Conservation (phyloP, 2,888 invertebrate genomes). For the Sepiola atlantica region DNA sequence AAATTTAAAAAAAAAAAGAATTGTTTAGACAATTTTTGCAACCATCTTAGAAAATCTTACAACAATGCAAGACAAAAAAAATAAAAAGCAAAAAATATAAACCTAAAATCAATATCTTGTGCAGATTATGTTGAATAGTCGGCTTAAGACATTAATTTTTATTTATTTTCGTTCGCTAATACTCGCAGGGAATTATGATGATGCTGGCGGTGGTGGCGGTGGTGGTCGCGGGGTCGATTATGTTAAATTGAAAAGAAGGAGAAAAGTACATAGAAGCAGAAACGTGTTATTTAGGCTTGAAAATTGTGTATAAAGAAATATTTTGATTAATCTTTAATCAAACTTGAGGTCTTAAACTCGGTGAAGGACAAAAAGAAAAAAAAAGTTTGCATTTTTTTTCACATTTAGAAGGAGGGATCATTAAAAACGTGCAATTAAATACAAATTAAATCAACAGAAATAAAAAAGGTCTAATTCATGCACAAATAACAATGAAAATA, state of each 20-base stretch:
- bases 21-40: too few relatives aligned
- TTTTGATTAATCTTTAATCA: conserved; percentile 32
- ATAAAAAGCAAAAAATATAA: too few relatives aligned
- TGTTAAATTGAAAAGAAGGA: not conserved
- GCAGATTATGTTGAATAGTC: too few relatives aligned
- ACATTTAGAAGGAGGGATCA: not conserved
- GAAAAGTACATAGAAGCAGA: not conserved
- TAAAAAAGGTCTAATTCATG: not conserved
- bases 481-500: not conserved
- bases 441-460: not conserved
- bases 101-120: too few relatives aligned
- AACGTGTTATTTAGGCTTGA: not conserved
- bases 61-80: too few relatives aligned
- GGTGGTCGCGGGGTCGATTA: too few relatives aligned
- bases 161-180: too few relatives aligned
- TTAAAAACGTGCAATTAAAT: not conserved
- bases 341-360: not conserved
- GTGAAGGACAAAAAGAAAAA: conserved; percentile 12
- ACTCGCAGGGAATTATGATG: too few relatives aligned
- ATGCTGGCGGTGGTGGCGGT: too few relatives aligned
- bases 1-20: too few relatives aligned
- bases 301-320: conserved; percentile 23
- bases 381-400: not conserved
- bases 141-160: too few relatives aligned
- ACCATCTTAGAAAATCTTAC: too few relatives aligned